Evolutionary conservation across 2,888 invertebrate species (phyloP), one percentile per base, ranked within the genome.

Genomic region (Sarcophaga subvicina): DNA sequence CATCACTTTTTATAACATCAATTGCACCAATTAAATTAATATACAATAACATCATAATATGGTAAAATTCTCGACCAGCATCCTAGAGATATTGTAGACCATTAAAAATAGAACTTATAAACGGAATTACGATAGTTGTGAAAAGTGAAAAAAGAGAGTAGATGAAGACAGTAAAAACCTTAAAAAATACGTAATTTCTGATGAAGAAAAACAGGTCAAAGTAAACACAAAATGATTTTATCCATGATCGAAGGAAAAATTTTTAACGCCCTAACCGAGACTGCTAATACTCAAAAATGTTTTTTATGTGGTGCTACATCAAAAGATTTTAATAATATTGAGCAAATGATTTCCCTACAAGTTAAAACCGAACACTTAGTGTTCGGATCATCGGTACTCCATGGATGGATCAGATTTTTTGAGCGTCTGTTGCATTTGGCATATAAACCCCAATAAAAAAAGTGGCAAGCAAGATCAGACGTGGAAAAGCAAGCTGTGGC

Each of bases 31-130:
- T 69, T 27, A 69, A 69, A 49, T 22, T 69, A 47, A 20, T 69
- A 12, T 20, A 47, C 49, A 49, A 49, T 17, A 20, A 22, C 49
- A 49, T 47, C 20, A 69, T 69, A 27, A 49, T 69, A 47, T 69
- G 49, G 22, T 22, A 69, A 69, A 71, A 71, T 59, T 47, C 47
- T 69, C 69, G 47, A n/a, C 69, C 69, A 47, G 45, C 47, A 69
- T 69, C 69, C 20, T 20, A n/a, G 10, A 69, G 69, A 69, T 69
- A 47, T 69, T 69, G 69, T 69, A 69, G 69, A n/a, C n/a, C n/a
- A n/a, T n/a, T 63, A 22, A 22, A 63, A 14, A n/a, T 14, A n/a
- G n/a, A n/a, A n/a, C n/a, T 5, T 10, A 63, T 63, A n/a, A 63
- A 63, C 12, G 63, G 22, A 63, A 63, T 22, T 4, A n/a, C 63